Evolutionary conservation across 2,113 vertebrate genomes (phyloP).

Genomic region (Brachyhypopomus occidentalis): DNA sequence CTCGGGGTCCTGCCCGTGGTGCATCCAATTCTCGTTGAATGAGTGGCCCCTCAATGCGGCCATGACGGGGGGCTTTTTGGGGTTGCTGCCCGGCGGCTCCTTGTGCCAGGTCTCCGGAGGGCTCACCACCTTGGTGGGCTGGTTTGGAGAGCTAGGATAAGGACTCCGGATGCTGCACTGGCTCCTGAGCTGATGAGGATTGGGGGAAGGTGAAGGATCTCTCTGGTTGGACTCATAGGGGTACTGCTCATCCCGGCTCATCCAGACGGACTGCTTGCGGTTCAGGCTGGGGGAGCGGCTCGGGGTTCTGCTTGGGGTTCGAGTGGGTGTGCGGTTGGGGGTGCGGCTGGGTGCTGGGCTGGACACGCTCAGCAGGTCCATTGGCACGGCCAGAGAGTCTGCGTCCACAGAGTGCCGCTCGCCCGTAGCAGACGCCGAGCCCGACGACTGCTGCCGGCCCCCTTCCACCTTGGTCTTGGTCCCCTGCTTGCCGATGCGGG

Average conservation of each 20-base stretch:
- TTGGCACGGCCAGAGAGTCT: constrained; percentile 90
- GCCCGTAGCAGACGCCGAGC: constrained; percentile 74
- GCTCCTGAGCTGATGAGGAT: constrained; percentile 86
- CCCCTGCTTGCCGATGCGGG: constrained; percentile 87
- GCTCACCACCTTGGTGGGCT: constrained; percentile 65
- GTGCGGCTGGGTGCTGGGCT: constrained; percentile 75
- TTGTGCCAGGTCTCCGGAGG: constrained; percentile 87
- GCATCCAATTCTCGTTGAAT: constrained; percentile 86
- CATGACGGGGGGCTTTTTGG: constrained; percentile 85
- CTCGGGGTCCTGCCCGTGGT: constrained; percentile 82
- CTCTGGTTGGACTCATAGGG: constrained; percentile 83
- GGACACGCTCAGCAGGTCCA: constrained; percentile 93
- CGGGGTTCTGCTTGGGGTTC: constrained; percentile 73
- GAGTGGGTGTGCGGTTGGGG: constrained; percentile 74
- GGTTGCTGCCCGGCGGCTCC: constrained; percentile 80
- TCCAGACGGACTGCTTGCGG: constrained; percentile 85
- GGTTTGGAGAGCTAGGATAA: constrained; percentile 68
- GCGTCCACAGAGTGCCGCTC: constrained; percentile 88
- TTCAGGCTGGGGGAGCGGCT: constrained; percentile 87
- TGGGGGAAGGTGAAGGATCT: constrained; percentile 75
- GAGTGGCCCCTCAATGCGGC: constrained; percentile 88
- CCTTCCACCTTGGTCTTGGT: constrained; percentile 70
- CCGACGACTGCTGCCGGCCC: constrained; percentile 59
- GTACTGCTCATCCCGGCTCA: constrained; percentile 91
- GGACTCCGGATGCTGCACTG: constrained; percentile 84